Evolutionary conservation across 2,797 vertebrate genomes (phyloP).

Genomic region (Psittacula echo): DNA sequence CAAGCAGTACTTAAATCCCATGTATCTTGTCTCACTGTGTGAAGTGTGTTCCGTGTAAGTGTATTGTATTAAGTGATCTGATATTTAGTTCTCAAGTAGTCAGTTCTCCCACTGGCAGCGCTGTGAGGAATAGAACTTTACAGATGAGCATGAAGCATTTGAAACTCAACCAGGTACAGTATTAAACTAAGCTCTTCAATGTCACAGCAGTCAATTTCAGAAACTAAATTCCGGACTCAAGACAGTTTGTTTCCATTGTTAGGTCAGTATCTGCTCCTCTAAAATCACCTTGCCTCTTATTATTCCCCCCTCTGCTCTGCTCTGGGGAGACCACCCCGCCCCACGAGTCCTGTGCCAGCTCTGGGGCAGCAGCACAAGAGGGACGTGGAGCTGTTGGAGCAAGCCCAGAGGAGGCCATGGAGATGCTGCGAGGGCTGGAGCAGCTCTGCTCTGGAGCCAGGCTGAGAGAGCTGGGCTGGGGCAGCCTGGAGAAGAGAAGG

Average conservation of each 20-base stretch:
- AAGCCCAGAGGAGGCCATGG: neutral
- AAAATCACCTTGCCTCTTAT: neutral
- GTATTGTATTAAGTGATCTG: neutral
- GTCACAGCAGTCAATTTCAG: neutral
- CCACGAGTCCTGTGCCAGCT: neutral
- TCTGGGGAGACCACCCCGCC: neutral
- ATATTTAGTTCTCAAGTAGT: neutral
- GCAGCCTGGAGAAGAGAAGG: too few relatives aligned
- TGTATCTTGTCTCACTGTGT: neutral
- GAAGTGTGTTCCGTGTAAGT: neutral
- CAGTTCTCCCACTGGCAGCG: neutral
- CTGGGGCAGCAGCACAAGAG: neutral
- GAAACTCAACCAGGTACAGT: neutral
- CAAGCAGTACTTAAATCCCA: accelerated
- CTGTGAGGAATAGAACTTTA: neutral
- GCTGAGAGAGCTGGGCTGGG: too few relatives aligned
- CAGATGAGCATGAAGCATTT: neutral
- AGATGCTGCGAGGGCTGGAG: neutral
- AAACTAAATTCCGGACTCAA: neutral
- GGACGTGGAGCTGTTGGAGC: accelerated
- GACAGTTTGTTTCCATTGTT: neutral
- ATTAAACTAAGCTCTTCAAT: neutral
- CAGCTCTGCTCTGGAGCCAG: neutral
- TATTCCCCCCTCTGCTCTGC: neutral
- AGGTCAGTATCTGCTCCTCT: neutral